phyloP scores from a whole-genome alignment of 92 coral and sea anemone genomes.

The Epizoanthus scotinus region DNA sequence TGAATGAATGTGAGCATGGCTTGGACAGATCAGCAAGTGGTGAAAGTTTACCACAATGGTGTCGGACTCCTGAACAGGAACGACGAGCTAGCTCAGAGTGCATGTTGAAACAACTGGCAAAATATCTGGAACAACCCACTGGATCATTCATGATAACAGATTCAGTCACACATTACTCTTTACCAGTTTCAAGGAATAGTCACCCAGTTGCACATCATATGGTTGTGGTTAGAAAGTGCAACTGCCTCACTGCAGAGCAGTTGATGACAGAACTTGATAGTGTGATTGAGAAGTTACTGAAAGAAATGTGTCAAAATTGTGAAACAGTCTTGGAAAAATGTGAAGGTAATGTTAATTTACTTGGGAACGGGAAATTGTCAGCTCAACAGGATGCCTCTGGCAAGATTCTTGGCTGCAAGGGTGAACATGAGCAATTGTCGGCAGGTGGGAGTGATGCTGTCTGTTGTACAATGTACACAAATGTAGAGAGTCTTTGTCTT shows the following conservation, averaged over 20 bases:
- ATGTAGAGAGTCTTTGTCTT: not conserved
- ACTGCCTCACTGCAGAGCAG: slow-evolving; percentile 8
- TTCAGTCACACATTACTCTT: slow-evolving; percentile 50
- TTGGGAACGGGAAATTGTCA: not conserved
- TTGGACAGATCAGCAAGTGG: not conserved
- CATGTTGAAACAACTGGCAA: not conserved
- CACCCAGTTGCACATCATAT: slow-evolving; percentile 63
- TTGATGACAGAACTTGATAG: slow-evolving; percentile 43
- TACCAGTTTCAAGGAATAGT: slow-evolving; percentile 52
- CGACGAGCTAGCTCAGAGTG: too few relatives aligned
- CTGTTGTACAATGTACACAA: not conserved
- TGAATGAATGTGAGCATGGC: not conserved
- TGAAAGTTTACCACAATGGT: not conserved
- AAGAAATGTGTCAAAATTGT: slow-evolving; percentile 43
- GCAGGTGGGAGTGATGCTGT: not conserved
- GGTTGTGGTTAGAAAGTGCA: slow-evolving; percentile 33
- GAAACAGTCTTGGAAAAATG: slow-evolving; percentile 4
- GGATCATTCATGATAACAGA: slow-evolving; percentile 52
- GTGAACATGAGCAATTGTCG: not conserved
- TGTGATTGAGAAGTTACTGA: slow-evolving; percentile 25
- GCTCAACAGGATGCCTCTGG: not conserved
- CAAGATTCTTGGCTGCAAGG: not conserved
- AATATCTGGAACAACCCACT: slow-evolving; percentile 24
- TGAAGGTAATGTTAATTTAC: not conserved
- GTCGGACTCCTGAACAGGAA: not conserved